phyloP scores from a whole-genome alignment of 2,888 invertebrate species.

The Ochlodes sylvanus region DNA sequence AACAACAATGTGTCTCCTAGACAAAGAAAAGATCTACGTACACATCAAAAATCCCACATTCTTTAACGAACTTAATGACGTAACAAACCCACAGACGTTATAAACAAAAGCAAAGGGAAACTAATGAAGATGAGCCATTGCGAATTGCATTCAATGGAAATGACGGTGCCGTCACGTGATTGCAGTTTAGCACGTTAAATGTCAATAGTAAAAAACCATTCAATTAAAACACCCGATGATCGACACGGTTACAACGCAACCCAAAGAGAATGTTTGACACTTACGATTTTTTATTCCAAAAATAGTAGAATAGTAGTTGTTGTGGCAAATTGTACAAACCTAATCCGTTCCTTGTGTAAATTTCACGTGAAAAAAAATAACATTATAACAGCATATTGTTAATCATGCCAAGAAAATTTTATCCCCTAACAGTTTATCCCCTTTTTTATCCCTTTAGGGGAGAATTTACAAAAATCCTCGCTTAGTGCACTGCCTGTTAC shows the following conservation, averaged over 20 bases:
- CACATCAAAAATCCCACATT: not conserved
- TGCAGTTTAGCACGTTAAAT: constrained; percentile 1
- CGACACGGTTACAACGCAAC: not conserved
- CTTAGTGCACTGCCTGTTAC: too few species aligned
- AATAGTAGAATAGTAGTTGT: not conserved
- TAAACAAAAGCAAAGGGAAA: constrained; percentile 27
- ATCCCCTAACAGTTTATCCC: too few species aligned
- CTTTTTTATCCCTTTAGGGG: too few species aligned
- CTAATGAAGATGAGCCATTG: not conserved
- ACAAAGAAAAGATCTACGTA: not conserved
- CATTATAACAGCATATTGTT: too few species aligned
- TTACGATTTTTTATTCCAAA: constrained; percentile 14
- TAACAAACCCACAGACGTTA: constrained; percentile 15
- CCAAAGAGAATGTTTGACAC: not conserved
- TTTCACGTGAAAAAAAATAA: too few species aligned
- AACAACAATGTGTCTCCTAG: too few species aligned
- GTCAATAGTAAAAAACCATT: constrained; percentile 1
- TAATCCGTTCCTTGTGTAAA: too few species aligned
- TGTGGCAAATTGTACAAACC: not conserved
- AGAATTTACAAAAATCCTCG: too few species aligned
- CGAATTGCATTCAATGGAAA: constrained; percentile 18
- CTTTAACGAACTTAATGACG: not conserved
- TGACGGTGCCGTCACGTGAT: constrained; percentile 14
- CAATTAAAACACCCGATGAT: constrained; percentile 5
- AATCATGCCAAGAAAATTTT: too few species aligned